Conservation (phyloP, 2,888 invertebrate genomes). For the Pyrochroa serraticornis region DNA sequence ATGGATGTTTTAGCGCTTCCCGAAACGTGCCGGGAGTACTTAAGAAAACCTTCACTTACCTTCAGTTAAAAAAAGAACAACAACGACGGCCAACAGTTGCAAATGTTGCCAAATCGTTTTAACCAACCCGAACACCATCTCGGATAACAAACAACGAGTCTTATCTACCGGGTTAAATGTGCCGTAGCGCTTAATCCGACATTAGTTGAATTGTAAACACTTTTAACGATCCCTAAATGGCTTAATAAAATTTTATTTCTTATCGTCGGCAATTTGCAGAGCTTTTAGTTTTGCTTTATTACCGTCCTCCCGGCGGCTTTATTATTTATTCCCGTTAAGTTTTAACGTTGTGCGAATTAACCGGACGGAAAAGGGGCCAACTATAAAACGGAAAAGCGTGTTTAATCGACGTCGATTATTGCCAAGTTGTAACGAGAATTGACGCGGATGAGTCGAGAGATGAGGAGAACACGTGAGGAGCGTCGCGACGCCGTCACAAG, state of each 20-base stretch:
- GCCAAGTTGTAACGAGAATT: background rate
- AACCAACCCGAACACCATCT: conserved; percentile 6
- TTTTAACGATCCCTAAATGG: conserved; percentile 44
- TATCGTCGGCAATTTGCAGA: conserved; percentile 38
- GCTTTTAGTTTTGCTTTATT: conserved; percentile 35
- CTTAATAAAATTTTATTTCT: conserved; percentile 46
- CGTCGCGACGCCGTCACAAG: conserved; percentile 20
- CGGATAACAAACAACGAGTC: conserved; percentile 11
- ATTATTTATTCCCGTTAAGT: background rate
- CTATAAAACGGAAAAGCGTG: too few species aligned
- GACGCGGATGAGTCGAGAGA: conserved; percentile 8
- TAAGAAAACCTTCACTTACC: conserved; percentile 25
- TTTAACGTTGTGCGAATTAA: background rate
- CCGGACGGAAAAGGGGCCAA: background rate
- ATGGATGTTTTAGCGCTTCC: conserved; percentile 41
- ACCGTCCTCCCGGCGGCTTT: conserved; percentile 3
- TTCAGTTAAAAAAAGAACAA: conserved; percentile 28
- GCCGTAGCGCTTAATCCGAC: conserved; percentile 38
- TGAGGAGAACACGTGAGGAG: background rate
- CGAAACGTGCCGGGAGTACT: conserved; percentile 41
- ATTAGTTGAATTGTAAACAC: conserved; percentile 46
- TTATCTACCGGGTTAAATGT: conserved; percentile 30
- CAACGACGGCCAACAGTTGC: conserved; percentile 13
- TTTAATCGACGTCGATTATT: background rate
- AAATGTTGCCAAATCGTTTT: too few species aligned